Percentiles rank a stretch among this genome's conserved stretches.
These are phyloP conservation scores for Schizaphis graminum DNA, from an alignment of 2,888 invertebrate genomes.

Conservation along the genomic window DNA sequence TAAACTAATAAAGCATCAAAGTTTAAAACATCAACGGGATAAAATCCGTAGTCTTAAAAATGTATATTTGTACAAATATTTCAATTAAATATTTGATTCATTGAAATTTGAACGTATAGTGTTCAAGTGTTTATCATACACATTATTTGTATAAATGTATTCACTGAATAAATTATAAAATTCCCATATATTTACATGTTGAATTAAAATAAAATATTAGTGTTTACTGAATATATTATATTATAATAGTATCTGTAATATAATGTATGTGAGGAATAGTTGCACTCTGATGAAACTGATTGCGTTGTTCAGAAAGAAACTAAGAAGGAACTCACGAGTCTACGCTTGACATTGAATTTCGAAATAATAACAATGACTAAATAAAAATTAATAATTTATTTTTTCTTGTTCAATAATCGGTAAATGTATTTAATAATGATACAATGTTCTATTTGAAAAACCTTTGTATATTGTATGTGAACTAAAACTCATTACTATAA, in stretches of 20 bases:
- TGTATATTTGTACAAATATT: not conserved
- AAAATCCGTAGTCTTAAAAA: not conserved
- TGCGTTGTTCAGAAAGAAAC: conserved; percentile 16
- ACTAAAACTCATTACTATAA: not conserved
- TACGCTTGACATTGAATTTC: conserved; percentile 53
- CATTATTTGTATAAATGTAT: not conserved
- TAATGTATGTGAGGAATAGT: conserved; percentile 10
- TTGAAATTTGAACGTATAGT: not conserved
- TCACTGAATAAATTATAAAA: not conserved
- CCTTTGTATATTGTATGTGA: not conserved
- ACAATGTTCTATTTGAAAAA: not conserved
- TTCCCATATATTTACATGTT: not conserved
- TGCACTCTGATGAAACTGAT: conserved; percentile 19
- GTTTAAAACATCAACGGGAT: not conserved
- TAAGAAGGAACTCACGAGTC: conserved; percentile 49
- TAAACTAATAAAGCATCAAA: not conserved
- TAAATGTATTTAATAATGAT: conserved; percentile 8
- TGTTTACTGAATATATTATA: conserved; percentile 33
- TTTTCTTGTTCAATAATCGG: conserved; percentile 8
- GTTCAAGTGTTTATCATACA: not conserved
- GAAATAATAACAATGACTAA: not conserved
- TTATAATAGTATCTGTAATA: not conserved
- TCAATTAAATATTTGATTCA: not conserved
- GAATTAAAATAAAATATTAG: conserved; percentile 13
- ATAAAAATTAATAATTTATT: conserved; percentile 16